Base-by-base conservation (phyloP, 1,140 invertebrate genomes). In the Zaprionus africanus region DNA sequence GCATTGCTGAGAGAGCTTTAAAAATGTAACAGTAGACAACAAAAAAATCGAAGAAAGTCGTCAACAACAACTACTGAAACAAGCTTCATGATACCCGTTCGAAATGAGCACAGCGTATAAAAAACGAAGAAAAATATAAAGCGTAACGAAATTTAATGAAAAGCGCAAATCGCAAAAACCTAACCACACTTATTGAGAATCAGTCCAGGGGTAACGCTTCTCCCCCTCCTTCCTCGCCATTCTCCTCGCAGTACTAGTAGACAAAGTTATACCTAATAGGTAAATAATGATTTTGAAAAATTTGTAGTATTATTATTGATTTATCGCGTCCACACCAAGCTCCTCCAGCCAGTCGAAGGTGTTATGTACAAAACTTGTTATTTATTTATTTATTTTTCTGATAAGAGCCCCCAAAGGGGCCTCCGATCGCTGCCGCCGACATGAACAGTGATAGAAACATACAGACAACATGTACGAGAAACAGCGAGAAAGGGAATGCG, bases 351-450 rank as follows among this genome's bases (percentile, higher is more conserved):
- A 56, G 54, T 38, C 53, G 58, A 81, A 88, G 85, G 84, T 88
- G 84, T 77, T 88, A 88, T 88, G 83, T 88, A 90, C 64, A 57
- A 68, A 75, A 68, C 54, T 68, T 36, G 72, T 75, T 78, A 82
- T 75, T 90, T 85, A 81, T 88, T 88, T 90, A 88, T 88, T 88
- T 88, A 78, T 80, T 85, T 90, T 82, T 88, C 64, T 88, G 85
- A 88, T 88, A 88, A 81, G 70, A 78, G 64, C 31, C 51, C n/a
- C 41, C 56, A 43, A 57, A 41, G 46, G 28, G 22, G 38, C 34
- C 28, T 15, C 59, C 67, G 65, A 77, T 78, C 46, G 54, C 7
- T 46, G 56, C 31, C 49, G 56, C 31, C 38, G 62, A 63, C 60
- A 63, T 56, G 57, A 24, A 51, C 22, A 51, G 15, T 46, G 46